These are phyloP conservation scores for Rhynchonycteris naso DNA, from an alignment of 2,797 vertebrate genomes.

Conservation along the genomic window DNA sequence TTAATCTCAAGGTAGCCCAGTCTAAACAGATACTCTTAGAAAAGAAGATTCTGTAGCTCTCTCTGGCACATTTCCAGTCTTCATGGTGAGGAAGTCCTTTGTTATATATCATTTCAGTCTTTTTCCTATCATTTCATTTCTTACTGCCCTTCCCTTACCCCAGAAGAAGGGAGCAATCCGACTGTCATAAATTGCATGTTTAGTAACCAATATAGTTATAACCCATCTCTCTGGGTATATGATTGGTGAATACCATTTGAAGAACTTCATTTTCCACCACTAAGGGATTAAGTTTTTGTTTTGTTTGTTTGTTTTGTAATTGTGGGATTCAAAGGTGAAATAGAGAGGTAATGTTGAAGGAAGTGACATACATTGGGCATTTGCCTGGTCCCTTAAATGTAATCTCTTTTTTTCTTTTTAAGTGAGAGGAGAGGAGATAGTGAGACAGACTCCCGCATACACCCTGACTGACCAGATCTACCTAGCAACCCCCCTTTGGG, in stretches of 20 bases:
- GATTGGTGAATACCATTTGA: not conserved
- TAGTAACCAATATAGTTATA: not conserved
- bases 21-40: not conserved
- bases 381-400: not conserved
- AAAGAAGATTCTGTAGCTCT: constrained; percentile 25
- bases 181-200: not conserved
- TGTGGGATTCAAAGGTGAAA: constrained; percentile 4
- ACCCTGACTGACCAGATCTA: too few species aligned
- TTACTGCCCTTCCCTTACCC: not conserved
- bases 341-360: not conserved
- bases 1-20: not conserved
- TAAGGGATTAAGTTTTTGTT: not conserved
- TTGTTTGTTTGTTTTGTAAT: not conserved
- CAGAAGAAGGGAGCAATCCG: not conserved
- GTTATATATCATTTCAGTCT: constrained; percentile 7
- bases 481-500: too few species aligned
- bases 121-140: constrained; percentile 13
- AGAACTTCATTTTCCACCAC: not conserved
- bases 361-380: not conserved
- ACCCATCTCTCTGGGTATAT: not conserved
- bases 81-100: not conserved
- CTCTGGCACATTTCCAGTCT: not conserved
- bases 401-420: not conserved
- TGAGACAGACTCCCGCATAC: too few species aligned
- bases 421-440: too few species aligned